Evolutionary conservation across 2,113 vertebrate genomes (phyloP), one percentile per base, ranked within the genome.

Genomic region (Talpa occidentalis): DNA sequence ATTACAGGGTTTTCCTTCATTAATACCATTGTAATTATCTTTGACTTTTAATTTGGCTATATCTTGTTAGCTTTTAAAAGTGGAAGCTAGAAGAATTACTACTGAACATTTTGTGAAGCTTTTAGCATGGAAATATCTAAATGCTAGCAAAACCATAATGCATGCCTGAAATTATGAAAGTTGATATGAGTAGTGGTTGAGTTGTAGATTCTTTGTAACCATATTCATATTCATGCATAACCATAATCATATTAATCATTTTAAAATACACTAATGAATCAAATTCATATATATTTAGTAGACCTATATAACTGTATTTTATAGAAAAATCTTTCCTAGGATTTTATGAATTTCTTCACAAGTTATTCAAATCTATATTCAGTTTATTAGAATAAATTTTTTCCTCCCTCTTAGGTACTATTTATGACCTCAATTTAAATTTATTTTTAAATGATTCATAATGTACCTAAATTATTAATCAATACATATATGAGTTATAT

Each of bases 61-160:
- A 49, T 82, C 47, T 92, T 66, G 9, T 82, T 47, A 77, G 56
- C 35, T 44, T 94, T 5, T 4, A 88, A 94, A 91, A 79, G 56
- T 6, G 5, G 6, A n/a, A 76, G 47, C 42, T 76, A 85, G 7
- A 15, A 91, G 26, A 76, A 60, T 59, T 69, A 62, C 67, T 85
- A 85, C 12, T 69, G 22, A 93, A 93, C 2, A 56, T 3, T 37
- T 32, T 83, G 66, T 26, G 67, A 86, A 64, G 32, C 59, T 91
- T 91, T 93, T 16, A 56, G 59, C 67, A 84, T 80, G 30, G 26
- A 40, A 83, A 60, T 54, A 64, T 72, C 35, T 72, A 52, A 87
- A 64, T 76, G 49, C 84, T 84, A 91, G 64, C 52, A 88, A 91
- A 80, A 93, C 86, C 2, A 69, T 47, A 93, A 77, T 42, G 69